These are phyloP conservation scores for Canis aureus DNA, from an alignment of 2,113 vertebrate genomes.

Conservation along the genomic window DNA sequence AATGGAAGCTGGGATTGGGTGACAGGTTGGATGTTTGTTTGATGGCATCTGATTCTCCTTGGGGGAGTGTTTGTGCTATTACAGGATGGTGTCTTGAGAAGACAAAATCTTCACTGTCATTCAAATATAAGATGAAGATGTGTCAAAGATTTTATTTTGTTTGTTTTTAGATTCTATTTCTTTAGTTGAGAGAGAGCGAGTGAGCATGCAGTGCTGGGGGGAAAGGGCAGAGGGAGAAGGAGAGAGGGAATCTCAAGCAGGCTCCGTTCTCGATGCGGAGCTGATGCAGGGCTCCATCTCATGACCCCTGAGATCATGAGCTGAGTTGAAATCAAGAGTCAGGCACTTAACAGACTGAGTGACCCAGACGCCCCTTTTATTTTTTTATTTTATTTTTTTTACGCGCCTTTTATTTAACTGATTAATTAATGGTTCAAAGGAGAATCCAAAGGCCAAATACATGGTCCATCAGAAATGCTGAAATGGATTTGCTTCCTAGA, in stretches of 20 bases:
- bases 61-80: neutral
- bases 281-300: neutral
- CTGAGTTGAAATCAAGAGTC: neutral
- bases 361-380: neutral
- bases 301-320: neutral
- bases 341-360: neutral
- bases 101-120: no score
- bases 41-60: no score
- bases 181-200: neutral
- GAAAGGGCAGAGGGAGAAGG: neutral
- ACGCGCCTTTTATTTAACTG: neutral
- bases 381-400: neutral
- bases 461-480: neutral
- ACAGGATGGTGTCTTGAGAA: neutral
- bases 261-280: neutral
- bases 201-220: neutral
- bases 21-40: neutral
- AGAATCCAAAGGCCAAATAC: neutral
- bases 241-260: neutral
- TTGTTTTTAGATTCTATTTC: no score
- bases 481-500: neutral
- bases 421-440: neutral
- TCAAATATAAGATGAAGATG: no score
- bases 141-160: no score
- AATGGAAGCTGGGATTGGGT: neutral